A percentile compares a stretch with the other conserved stretches of the same genome.
Conservation (phyloP, 2,113 vertebrate genomes). For the Diadophis punctatus region DNA sequence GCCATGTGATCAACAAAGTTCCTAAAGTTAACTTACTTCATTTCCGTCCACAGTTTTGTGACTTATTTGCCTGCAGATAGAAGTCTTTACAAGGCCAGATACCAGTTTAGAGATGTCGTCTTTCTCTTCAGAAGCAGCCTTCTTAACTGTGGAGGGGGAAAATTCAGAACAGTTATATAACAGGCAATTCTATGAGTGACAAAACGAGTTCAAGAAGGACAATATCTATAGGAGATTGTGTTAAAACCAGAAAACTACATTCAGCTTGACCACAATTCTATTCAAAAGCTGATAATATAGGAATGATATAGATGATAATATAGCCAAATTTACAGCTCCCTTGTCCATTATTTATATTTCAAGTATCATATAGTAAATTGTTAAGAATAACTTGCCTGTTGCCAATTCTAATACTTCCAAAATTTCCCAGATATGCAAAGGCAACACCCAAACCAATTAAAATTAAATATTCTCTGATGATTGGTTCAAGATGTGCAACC, state of each 20-base stretch:
- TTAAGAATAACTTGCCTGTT: neutral
- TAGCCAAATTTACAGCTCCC: neutral
- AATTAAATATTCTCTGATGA: neutral
- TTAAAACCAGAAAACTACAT: neutral
- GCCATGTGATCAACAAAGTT: neutral
- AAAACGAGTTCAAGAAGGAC: neutral
- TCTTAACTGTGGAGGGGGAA: constrained; percentile 72
- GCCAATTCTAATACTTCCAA: neutral
- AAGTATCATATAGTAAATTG: neutral
- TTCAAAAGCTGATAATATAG: neutral
- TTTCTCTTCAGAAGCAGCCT: constrained; percentile 75
- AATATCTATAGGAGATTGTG: neutral
- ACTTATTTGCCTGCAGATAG: constrained; percentile 87
- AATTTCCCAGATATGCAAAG: neutral
- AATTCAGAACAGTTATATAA: neutral
- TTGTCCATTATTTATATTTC: neutral
- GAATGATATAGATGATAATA: neutral
- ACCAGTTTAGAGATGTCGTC: constrained; percentile 92
- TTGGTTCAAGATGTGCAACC: neutral
- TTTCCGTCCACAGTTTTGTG: constrained; percentile 81
- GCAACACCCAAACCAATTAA: neutral
- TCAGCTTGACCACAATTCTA: neutral
- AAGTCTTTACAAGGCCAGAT: constrained; percentile 86
- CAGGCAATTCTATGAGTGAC: neutral
- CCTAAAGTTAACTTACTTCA: constrained; percentile 67